phyloP scores from a whole-genome alignment of 2,113 vertebrate species.

The Poeciliopsis prolifica region DNA sequence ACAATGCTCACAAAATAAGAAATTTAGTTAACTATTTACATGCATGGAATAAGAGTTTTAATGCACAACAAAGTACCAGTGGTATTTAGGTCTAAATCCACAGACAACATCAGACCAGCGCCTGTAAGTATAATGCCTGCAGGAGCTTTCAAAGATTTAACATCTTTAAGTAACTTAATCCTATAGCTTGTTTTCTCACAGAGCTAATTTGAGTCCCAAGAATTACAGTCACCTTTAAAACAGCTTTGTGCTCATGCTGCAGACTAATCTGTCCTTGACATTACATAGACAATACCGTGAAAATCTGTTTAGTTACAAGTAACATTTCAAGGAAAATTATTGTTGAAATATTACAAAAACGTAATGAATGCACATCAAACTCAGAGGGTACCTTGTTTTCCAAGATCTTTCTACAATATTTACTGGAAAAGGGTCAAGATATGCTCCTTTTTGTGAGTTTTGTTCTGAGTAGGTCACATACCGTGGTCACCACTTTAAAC shows the following conservation, averaged over 20 bases:
- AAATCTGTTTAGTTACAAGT: background rate
- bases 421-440: conserved; percentile 35
- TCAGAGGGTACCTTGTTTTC: conserved; percentile 10
- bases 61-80: background rate
- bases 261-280: conserved; percentile 5
- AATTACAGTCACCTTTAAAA: conserved; percentile 29
- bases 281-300: background rate
- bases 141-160: conserved; percentile 53
- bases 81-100: conserved; percentile 15
- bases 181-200: conserved; percentile 55
- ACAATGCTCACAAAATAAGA: background rate
- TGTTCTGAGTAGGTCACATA: conserved; percentile 47
- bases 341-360: background rate
- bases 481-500: conserved; percentile 11
- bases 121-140: conserved; percentile 31
- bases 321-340: background rate
- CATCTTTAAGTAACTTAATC: conserved; percentile 58
- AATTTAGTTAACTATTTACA: background rate
- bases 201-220: conserved; percentile 32
- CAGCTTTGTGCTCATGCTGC: conserved; percentile 10
- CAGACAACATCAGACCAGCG: conserved; percentile 16
- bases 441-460: conserved; percentile 37
- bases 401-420: conserved; percentile 19
- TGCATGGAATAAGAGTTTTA: background rate
- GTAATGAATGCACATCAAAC: background rate